Conservation (phyloP, 2,797 vertebrate genomes). For the Epinephelus coioides region DNA sequence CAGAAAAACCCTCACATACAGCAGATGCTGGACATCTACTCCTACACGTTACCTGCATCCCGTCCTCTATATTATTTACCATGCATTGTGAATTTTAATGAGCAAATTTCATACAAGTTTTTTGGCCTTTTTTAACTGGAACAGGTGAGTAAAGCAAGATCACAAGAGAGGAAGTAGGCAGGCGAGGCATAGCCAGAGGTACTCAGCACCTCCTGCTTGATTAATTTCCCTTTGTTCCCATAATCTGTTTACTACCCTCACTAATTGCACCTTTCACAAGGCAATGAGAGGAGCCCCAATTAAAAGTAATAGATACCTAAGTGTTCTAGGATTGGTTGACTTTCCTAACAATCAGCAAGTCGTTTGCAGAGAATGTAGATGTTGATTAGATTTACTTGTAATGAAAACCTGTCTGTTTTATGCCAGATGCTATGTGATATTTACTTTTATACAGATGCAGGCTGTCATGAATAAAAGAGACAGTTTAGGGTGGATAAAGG, state of each 20-base stretch:
- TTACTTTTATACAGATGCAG: not conserved
- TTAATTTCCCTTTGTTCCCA: constrained; percentile 66
- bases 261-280: constrained; percentile 67
- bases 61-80: constrained; percentile 1
- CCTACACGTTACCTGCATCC: not conserved
- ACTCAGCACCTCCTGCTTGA: constrained; percentile 51
- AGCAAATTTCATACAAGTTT: not conserved
- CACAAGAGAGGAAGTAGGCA: constrained; percentile 11
- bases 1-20: not conserved
- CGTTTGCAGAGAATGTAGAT: not conserved
- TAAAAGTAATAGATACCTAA: constrained; percentile 50
- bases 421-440: not conserved
- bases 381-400: constrained; percentile 26
- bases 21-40: not conserved
- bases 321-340: constrained; percentile 29
- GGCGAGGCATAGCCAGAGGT: constrained; percentile 15
- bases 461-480: not conserved
- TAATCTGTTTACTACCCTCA: constrained; percentile 63
- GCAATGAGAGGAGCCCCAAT: constrained; percentile 35
- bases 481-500: not conserved
- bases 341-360: constrained; percentile 40
- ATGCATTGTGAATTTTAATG: constrained; percentile 9
- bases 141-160: not conserved
- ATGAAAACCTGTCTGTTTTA: not conserved
- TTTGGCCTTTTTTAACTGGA: not conserved